phyloP scores from a whole-genome alignment of 2,113 vertebrate species.

The Atherinomorus stipes region DNA sequence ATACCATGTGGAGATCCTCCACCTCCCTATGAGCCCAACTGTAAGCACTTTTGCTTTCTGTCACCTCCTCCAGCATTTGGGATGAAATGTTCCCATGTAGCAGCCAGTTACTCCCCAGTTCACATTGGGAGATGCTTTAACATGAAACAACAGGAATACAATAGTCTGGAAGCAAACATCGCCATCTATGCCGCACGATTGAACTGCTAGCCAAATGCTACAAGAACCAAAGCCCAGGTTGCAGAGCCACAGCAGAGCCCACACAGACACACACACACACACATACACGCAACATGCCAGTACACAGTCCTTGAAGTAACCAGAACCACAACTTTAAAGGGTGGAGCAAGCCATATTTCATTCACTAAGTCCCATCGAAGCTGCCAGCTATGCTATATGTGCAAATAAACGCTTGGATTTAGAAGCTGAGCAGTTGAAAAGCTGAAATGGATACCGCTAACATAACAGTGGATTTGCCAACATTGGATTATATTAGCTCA shows the following conservation, averaged over 20 bases:
- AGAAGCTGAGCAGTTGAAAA: conserved; percentile 53
- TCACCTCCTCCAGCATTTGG: conserved; percentile 39
- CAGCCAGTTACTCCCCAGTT: conserved; percentile 30
- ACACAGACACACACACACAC: conserved; percentile 10
- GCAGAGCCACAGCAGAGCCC: conserved; percentile 44
- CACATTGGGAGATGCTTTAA: conserved; percentile 46
- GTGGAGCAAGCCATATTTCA: conserved; percentile 55
- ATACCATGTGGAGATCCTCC: conserved; percentile 95
- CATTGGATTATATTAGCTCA: conserved; percentile 51
- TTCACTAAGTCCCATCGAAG: conserved; percentile 42
- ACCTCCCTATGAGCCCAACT: conserved; percentile 95
- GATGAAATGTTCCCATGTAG: conserved; percentile 41
- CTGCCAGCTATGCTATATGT: conserved; percentile 40
- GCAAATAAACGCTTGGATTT: conserved; percentile 70
- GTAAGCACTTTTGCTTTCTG: conserved; percentile 84
- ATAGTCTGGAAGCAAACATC: conserved; percentile 57
- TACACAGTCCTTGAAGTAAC: conserved; percentile 61
- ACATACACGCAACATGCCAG: conserved; percentile 58
- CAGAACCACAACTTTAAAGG: conserved; percentile 57
- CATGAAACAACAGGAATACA: conserved; percentile 60
- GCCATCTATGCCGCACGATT: conserved; percentile 29
- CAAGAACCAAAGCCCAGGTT: conserved; percentile 44
- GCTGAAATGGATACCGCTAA: conserved; percentile 49
- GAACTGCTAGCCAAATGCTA: conserved; percentile 53
- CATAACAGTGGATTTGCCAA: conserved; percentile 45